Evolutionary conservation across 2,797 vertebrate species (phyloP), one percentile per base, ranked within the genome.

Genomic region (Falco rusticolus): DNA sequence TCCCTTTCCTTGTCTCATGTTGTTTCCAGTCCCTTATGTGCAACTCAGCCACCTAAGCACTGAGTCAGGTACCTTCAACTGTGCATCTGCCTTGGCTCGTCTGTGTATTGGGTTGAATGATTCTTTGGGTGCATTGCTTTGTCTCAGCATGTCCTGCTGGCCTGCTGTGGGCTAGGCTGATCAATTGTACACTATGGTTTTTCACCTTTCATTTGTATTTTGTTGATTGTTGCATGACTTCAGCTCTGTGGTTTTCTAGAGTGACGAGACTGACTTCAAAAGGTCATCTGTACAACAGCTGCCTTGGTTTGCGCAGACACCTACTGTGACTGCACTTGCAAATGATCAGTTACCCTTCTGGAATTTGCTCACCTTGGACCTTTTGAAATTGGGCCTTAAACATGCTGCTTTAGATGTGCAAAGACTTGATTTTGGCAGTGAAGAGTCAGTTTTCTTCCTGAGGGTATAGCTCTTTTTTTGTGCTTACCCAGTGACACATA

Each of bases 1-100:
- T 97, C 97, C 96, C 98, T 98, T 96, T 97, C 96, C 97, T 97
- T 96, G 97, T 97, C 97, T 97, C 95, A 14, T 95, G 97, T 94
- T 98, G 96, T 96, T 98, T 98, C 98, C 99, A 98, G 98, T 98
- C 97, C 98, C 98, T 96, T 98, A 98, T 85, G 97, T 98, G 97
- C 98, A 98, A 97, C 98, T 98, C 99, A 99, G 99, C 98, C 99
- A 99, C 97, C 97, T 99, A 98, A 99, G 98, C 99, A 98, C 97
- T 98, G 98, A 99, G 98, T 99, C 99, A 99, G 99, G 99, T 99
- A 99, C 97, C 98, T 97, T 80, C 93, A 94, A 61, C 74, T 25
- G 37, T 95, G 96, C 79, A 43, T 95, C 95, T 25, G 64, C 94
- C 94, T 96, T 5, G 43, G 94, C 94, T 94, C 92, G 47, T 87